Evolutionary conservation across 2,113 vertebrate species (phyloP).

Genomic region (Oryzias celebensis): DNA sequence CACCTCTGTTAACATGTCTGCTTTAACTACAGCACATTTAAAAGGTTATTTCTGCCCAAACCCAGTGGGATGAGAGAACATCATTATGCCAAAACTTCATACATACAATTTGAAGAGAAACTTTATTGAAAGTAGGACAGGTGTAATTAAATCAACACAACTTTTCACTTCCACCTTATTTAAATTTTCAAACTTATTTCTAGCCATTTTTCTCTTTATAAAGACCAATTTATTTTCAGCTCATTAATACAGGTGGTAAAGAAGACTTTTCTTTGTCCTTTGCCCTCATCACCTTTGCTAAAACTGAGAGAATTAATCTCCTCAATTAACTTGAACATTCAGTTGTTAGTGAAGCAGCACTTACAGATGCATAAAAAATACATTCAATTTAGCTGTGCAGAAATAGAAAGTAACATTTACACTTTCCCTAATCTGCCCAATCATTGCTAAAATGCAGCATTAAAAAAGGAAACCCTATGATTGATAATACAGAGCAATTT

Average conservation of each 20-base stretch:
- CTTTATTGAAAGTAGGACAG: slow-evolving; percentile 63
- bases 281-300: neutral
- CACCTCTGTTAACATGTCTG: slow-evolving; percentile 32
- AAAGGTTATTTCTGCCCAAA: slow-evolving; percentile 32
- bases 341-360: slow-evolving; percentile 7
- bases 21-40: slow-evolving; percentile 32
- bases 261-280: neutral
- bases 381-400: slow-evolving; percentile 19
- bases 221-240: slow-evolving; percentile 2
- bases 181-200: slow-evolving; percentile 11
- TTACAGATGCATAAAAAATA: slow-evolving; percentile 22
- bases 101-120: slow-evolving; percentile 40
- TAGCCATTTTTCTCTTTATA: neutral
- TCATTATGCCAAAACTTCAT: slow-evolving; percentile 46
- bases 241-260: slow-evolving; percentile 10
- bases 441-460: slow-evolving; percentile 2
- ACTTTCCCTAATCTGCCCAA: slow-evolving; percentile 19
- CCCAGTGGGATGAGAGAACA: slow-evolving; percentile 52
- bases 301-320: slow-evolving; percentile 15
- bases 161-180: slow-evolving; percentile 26
- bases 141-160: slow-evolving; percentile 45
- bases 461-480: too few relatives aligned
- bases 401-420: slow-evolving; percentile 18
- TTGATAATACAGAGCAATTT: too few relatives aligned
- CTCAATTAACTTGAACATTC: slow-evolving; percentile 8